Evolutionary conservation across 2,797 vertebrate species (phyloP), one percentile per base, ranked within the genome.

Genomic region (Pseudomugil gertrudae): DNA sequence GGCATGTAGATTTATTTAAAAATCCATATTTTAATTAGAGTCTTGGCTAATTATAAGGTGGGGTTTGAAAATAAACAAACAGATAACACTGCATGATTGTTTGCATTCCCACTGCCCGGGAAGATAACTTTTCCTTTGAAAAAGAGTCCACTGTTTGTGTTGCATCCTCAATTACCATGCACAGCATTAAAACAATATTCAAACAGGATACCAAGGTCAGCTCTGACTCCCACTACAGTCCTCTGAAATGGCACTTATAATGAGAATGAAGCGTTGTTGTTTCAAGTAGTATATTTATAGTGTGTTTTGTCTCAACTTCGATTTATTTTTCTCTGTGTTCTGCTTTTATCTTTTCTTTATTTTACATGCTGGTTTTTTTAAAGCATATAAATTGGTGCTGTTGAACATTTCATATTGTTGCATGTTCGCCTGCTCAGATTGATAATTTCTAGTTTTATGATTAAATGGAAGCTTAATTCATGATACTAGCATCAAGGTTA

Each of bases 171-270:
- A 90, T 92, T 92, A 92, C 75, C 86, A 84, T 72, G 80, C 13
- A 17, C 59, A 7, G 84, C 85, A 89, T 91, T 89, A 90, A 91
- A 91, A 87, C 85, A 88, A 85, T 89, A 90, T 88, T 91, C 86
- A 91, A 90, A 92, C 87, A 19, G 81, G 77, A 91, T 87, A 84
- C 85, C 92, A 93, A 93, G 92, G 92, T 90, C 89, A 92, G 79
- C 65, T 3, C 78, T 51, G 84, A 88, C 83, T 92, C 89, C 86
- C 87, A 84, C 84, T 82, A 86, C 76, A 76, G 84, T 84, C 72
- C 69, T 83, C 82, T 57, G 63, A 89, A 84, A 91, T 92, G 90
- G 84, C 90, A 91, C 85, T 90, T 71, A 64, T 90, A 91, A 91
- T 91, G 80, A 91, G 88, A 74, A 79, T 74, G 66, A 80, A 79